phyloP scores from a whole-genome alignment of 2,797 vertebrate species.

The Leptatherina wallacei region DNA sequence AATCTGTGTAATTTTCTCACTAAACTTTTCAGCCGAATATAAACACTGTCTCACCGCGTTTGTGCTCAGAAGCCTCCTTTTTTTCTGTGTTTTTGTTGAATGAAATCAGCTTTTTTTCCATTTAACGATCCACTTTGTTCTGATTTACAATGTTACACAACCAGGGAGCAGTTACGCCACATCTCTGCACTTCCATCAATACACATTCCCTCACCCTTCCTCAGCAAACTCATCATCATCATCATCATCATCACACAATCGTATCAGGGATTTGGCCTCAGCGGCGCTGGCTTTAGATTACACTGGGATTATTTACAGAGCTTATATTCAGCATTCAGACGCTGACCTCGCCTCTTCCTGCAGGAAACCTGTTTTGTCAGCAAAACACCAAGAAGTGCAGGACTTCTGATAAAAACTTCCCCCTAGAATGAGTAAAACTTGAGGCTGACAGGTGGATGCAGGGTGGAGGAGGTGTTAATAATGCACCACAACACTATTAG shows the following conservation, averaged over 20 bases:
- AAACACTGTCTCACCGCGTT: too few relatives aligned
- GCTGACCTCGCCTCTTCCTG: not conserved
- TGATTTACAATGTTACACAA: slow-evolving; percentile 3
- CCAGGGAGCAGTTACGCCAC: slow-evolving; percentile 14
- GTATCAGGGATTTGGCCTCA: not conserved
- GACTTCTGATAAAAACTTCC: not conserved
- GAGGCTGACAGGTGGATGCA: not conserved
- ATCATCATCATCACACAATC: not conserved
- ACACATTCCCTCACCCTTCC: not conserved
- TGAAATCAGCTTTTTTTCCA: not conserved
- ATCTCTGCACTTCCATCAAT: not conserved
- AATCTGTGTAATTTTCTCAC: too few relatives aligned
- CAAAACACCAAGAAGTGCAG: not conserved
- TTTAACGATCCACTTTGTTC: not conserved
- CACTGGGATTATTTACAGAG: not conserved
- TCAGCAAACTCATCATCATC: not conserved
- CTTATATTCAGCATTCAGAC: not conserved
- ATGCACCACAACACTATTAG: not conserved
- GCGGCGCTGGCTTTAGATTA: not conserved
- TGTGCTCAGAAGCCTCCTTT: too few relatives aligned
- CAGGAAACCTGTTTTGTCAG: not conserved
- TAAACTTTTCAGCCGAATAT: too few relatives aligned
- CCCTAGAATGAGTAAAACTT: too few relatives aligned
- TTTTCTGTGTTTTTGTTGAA: too few relatives aligned
- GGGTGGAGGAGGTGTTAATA: not conserved